Conservation (phyloP, 2,797 vertebrate genomes). For the Lemur catta region DNA sequence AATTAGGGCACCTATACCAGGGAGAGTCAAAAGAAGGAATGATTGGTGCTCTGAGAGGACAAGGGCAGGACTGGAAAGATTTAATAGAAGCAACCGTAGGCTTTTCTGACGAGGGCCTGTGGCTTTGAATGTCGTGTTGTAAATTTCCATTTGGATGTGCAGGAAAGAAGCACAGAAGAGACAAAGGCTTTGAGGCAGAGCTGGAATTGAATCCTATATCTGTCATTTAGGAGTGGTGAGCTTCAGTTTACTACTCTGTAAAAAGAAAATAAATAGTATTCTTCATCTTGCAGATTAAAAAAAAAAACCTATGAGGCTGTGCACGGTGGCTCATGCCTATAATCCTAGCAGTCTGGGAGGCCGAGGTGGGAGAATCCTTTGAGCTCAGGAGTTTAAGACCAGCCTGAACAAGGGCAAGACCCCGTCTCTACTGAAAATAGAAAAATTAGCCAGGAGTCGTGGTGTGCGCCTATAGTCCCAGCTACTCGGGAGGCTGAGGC, state of each 20-base stretch:
- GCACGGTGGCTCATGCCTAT: no score
- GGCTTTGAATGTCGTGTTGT: background rate
- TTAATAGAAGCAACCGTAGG: background rate
- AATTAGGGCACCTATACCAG: background rate
- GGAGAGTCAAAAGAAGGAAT: background rate
- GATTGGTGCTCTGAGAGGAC: background rate
- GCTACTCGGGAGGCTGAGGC: no score
- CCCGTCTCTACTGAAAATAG: no score
- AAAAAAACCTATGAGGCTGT: no score
- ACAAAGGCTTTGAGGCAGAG: background rate
- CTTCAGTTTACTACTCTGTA: background rate
- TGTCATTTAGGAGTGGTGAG: background rate
- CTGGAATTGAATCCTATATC: background rate
- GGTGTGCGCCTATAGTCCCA: no score
- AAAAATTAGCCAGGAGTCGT: no score
- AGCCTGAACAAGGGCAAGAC: no score
- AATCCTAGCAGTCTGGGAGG: no score
- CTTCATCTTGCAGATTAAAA: background rate
- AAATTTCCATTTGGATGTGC: background rate
- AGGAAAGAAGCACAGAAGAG: background rate
- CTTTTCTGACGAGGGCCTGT: background rate
- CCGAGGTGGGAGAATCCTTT: no score
- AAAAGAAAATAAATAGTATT: background rate
- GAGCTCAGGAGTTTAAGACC: no score
- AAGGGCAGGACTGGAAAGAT: background rate